A percentile compares a stretch with the other conserved stretches of the same genome.
Conservation (phyloP, 2,113 vertebrate species). For the Ctenodactylus gundi region DNA sequence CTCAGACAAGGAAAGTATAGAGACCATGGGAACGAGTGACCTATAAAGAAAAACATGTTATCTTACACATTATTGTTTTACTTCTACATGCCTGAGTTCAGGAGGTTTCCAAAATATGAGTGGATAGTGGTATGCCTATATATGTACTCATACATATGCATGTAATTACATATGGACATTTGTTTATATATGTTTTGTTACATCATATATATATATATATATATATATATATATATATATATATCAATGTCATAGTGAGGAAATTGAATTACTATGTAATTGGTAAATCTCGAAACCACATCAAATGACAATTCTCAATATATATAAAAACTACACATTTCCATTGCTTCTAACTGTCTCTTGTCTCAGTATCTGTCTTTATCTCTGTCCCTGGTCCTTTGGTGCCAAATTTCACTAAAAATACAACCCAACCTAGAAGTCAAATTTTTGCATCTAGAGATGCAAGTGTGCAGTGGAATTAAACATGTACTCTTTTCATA, state of each 20-base stretch:
- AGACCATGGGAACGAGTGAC: neutral
- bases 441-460: neutral
- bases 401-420: neutral
- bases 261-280: neutral
- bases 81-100: neutral
- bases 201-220: neutral
- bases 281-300: neutral
- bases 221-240: too few relatives aligned
- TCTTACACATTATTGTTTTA: neutral
- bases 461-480: neutral
- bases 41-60: neutral
- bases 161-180: accelerated
- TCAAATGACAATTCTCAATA: neutral
- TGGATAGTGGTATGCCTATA: neutral
- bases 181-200: neutral
- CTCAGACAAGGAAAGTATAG: conserved; percentile 2
- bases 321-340: neutral
- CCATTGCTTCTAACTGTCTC: neutral
- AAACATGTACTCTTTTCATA: neutral
- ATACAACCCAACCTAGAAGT: neutral
- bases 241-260: neutral
- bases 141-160: neutral
- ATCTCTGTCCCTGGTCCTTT: neutral
- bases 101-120: neutral
- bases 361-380: neutral